Evolutionary conservation across 2,797 vertebrate genomes (phyloP), one percentile per base, ranked within the genome.

Genomic region (Phalloptychus januarius): DNA sequence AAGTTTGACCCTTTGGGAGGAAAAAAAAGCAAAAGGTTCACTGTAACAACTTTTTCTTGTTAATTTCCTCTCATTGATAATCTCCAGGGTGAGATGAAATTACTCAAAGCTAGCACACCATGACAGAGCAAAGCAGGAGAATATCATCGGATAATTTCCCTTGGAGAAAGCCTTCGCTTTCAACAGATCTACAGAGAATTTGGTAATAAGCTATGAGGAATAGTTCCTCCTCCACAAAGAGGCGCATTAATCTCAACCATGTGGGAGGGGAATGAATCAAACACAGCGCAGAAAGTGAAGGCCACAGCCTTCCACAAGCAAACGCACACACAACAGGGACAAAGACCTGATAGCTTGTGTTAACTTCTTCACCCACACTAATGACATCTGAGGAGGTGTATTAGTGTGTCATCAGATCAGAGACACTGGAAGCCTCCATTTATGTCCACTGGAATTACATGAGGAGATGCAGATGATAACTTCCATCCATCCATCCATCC

Each of bases 211-310:
- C 76, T 80, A 61, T 40, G 54, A 85, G 38, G 63, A 90, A 85
- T 76, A 69, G 11, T 82, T 77, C 71, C 78, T 73, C 84, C 80
- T 81, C 81, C 80, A 80, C 82, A 83, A 61, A 82, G 81, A 74
- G 56, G 71, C 74, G 65, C 73, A 85, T 88, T 88, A 83, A 87
- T 85, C 75, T 67, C 86, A 81, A 74, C 74, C 80, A 79, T 76
- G 84, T 79, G 76, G 82, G 79, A 85, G 72, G 79, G 77, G 74
- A 90, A 85, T 78, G 78, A 89, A 90, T 85, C 72, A 84, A 91
- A 84, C 71, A 45, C 69, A 4, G 45, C 56, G 65, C 74, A 72
- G 72, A 78, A 65, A 72, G 86, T 83, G 80, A 87, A 86, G 84
- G 79, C 46, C 33, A n/a, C 71, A 54, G 58, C 76, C 63, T 79